phyloP scores from a whole-genome alignment of 2,113 vertebrate species.

The Mesocricetus auratus region DNA sequence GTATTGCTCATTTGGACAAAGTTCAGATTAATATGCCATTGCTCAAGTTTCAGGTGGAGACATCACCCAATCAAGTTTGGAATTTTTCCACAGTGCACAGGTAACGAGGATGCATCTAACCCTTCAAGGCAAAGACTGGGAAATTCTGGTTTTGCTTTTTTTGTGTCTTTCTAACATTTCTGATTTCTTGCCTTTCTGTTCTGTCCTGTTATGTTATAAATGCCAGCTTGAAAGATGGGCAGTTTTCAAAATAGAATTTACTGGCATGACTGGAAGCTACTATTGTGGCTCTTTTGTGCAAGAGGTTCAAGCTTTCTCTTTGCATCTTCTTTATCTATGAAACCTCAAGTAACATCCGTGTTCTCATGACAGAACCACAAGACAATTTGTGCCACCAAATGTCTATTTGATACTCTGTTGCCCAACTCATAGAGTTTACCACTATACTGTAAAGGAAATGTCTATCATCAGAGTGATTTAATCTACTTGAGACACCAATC shows the following conservation, averaged over 20 bases:
- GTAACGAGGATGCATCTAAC: too few relatives aligned
- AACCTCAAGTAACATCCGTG: not conserved
- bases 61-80: not conserved
- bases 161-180: not conserved
- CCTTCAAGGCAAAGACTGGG: not conserved
- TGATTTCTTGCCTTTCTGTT: not conserved
- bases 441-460: not conserved
- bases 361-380: not conserved
- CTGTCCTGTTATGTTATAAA: not conserved
- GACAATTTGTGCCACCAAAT: not conserved
- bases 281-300: not conserved
- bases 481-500: not conserved
- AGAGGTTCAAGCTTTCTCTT: not conserved
- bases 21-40: not conserved
- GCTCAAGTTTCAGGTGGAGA: not conserved
- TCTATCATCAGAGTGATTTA: not conserved
- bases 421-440: not conserved
- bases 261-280: not conserved
- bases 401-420: not conserved
- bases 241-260: not conserved
- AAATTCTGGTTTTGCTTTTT: not conserved
- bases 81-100: not conserved
- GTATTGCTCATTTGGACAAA: constrained; percentile 41
- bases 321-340: not conserved
- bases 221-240: too few relatives aligned